Base-by-base conservation (phyloP, 2,797 vertebrate genomes). In the Alectoris magna region DNA sequence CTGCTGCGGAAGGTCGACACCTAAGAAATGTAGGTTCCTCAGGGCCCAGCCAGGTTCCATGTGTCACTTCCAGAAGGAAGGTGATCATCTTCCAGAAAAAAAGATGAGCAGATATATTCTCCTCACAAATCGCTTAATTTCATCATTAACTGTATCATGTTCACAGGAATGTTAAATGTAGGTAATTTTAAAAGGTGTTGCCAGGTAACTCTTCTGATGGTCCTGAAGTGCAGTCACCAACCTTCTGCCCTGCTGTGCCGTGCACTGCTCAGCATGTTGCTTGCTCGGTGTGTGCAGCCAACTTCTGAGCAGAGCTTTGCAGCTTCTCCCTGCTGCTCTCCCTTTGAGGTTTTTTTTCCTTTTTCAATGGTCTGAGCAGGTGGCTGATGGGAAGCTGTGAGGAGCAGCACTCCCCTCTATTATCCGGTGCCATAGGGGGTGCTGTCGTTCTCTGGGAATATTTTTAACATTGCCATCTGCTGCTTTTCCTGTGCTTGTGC, bases 381-480 rank as follows among this genome's bases (percentile, higher is more conserved):
- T 93, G 90, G 87, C 71, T 76, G 70, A 9, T 11, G 62, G 91
- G 67, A 74, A 68, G 49, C 24, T 14, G 70, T 6, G 24, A 74
- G 91, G 81, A 77, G 91, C 78, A 69, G 73, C 9, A 4, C 13
- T 27, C n/a, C 67, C 64, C 67, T 34, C 74, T 29, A 17, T 76
- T 81, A 87, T 94, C 94, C 55, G 60, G 86, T 72, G 43, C 60
- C 93, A 72, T 12, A 68, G 91, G 81, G 78, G 88, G 67, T 94
- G 79, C 90, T 93, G n/a, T 92, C 1, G 3, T 93, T 95, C 83
- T 38, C 81, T 23, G n/a, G 92, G 76, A 88, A 29, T 96, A 95
- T 96, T 96, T 96, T 96, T 97, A 95, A 89, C 93, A 78, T 78
- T 44, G 34, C 96, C 96, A 96, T 96, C 96, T 96, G 95, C 91